Evolutionary conservation across 2,888 invertebrate genomes (phyloP), one percentile per base, ranked within the genome.

Genomic region (Nomada hirtipes): DNA sequence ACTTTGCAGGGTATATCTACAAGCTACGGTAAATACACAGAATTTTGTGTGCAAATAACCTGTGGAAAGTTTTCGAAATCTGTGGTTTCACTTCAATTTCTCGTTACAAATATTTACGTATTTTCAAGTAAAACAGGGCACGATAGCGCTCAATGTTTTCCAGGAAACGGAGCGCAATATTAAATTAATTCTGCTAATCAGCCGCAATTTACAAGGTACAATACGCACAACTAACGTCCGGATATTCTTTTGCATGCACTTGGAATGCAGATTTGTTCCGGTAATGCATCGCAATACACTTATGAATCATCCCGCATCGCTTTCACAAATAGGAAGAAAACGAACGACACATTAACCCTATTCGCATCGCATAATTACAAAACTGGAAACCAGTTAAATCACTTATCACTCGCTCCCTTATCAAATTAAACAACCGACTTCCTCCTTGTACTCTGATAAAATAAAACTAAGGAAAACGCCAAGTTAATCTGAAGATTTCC

Each of bases 201-300:
- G 4, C n/a, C 18, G 29, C 15, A 23, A 52, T 13, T 61, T 29
- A 36, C 29, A 13, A 42, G 23, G 23, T 57, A 26, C 44, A 18
- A 2, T n/a, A n/a, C 13, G 18, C 10, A 44, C 23, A 4, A 23
- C 23, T 20, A 26, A 15, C 2, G 29, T 50, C 11, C 29, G 15
- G 15, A 71, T 61, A 71, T 42, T 50, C 47, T 26, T 70, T 60
- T 71, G 4, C 15, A 13, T 3, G 11, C 20, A 20, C 36, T 61
- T 50, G 44, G 4, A n/a, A 71, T 71, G 60, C 15, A 71, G 50
- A 61, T 71, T 61, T 47, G 44, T 23, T 44, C 36, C 18, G 18
- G 1, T 29, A 57, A 29, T 36, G 2, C 11, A 47, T 70, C 20
- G 4, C 50, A n/a, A 52, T 20, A n/a, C 20, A 20, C 47, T 42